A percentile compares a stretch with the other conserved stretches of the same genome.
These are phyloP conservation scores for Penaeus indicus DNA, from an alignment of 1,140 invertebrate species.

Conservation along the genomic window DNA sequence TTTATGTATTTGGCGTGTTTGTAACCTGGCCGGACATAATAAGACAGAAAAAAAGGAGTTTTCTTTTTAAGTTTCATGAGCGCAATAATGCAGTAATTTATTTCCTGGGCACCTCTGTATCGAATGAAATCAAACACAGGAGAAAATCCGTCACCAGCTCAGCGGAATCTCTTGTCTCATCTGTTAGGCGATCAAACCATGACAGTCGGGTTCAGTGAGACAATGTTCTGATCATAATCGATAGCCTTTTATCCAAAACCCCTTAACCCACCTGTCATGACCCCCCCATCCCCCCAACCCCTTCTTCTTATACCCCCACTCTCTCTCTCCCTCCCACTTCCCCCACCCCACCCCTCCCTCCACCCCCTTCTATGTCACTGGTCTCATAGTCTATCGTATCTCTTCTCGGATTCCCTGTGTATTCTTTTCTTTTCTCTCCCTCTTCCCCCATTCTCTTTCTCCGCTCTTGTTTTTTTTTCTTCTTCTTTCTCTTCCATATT, in stretches of 20 bases:
- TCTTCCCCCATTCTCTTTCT: background rate
- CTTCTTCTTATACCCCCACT: background rate
- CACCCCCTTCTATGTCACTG: background rate
- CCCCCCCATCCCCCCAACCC: background rate
- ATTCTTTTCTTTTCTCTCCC: background rate
- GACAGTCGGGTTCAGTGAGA: too few relatives aligned
- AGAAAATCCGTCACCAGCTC: too few relatives aligned
- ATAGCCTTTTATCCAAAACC: background rate
- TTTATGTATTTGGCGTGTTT: too few relatives aligned
- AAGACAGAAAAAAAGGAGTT: too few relatives aligned
- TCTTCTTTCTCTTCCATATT: background rate
- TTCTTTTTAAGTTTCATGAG: too few relatives aligned
- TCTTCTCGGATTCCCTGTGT: background rate
- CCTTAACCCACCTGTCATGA: background rate
- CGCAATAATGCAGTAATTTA: too few relatives aligned
- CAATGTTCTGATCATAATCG: background rate
- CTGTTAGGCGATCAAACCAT: too few relatives aligned
- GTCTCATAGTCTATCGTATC: background rate
- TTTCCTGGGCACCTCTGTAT: too few relatives aligned
- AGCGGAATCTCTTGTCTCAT: too few relatives aligned
- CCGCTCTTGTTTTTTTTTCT: background rate
- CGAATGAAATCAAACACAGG: too few relatives aligned
- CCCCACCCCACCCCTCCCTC: background rate
- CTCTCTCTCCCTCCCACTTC: conserved; percentile 6
- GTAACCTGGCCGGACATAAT: too few relatives aligned